Evolutionary conservation across 2,797 vertebrate species (phyloP).

Genomic region (Chrysocyon brachyurus): DNA sequence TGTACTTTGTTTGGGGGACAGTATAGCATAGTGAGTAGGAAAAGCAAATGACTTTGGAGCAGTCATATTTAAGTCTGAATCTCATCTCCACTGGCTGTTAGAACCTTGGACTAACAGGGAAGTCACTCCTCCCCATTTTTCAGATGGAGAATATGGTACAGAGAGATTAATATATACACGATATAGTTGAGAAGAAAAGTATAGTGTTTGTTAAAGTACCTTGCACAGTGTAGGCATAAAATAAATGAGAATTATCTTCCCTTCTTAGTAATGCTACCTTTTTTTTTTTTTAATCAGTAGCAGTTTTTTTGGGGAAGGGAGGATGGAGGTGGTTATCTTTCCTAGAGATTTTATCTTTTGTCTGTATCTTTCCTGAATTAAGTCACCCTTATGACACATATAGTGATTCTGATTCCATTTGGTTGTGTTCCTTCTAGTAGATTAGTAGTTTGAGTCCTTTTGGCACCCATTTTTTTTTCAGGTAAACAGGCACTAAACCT

Average conservation of each 20-base stretch:
- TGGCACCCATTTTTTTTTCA: not conserved
- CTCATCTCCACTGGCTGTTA: not conserved
- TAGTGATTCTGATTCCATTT: slow-evolving; percentile 49
- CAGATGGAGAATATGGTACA: not conserved
- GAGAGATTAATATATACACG: not conserved
- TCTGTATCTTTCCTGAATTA: slow-evolving; percentile 54
- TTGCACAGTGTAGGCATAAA: not conserved
- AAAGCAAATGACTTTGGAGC: not conserved
- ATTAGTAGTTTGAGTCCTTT: slow-evolving; percentile 31
- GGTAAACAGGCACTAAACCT: slow-evolving; percentile 41
- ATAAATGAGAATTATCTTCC: not conserved
- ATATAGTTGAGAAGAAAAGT: not conserved
- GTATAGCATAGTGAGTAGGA: not conserved
- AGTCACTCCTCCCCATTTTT: not conserved
- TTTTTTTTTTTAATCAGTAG: not conserved
- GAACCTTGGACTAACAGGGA: not conserved
- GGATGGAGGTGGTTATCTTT: not conserved
- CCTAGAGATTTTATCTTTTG: not conserved
- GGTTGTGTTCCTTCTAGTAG: not conserved
- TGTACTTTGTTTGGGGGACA: not conserved
- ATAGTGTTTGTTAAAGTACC: not conserved
- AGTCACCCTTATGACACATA: not conserved
- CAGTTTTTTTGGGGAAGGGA: not conserved
- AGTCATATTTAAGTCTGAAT: not conserved
- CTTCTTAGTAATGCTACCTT: not conserved